phyloP scores from a whole-genome alignment of 2,888 invertebrate genomes.

The Meteorus cinctellus region DNA sequence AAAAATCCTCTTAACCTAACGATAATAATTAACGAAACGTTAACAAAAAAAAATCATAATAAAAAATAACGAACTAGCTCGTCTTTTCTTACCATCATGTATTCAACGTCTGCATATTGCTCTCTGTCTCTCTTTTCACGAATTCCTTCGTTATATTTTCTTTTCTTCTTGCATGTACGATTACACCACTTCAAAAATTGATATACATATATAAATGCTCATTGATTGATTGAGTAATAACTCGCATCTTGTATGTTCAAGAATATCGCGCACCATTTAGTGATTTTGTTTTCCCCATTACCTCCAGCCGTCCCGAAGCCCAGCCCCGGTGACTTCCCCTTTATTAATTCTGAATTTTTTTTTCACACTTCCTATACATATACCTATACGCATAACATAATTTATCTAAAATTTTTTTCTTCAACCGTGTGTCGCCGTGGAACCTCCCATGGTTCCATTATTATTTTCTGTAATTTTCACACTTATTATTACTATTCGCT shows the following conservation, averaged over 20 bases:
- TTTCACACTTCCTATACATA: constrained; percentile 55
- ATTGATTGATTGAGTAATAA: constrained; percentile 40
- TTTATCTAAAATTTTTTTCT: constrained; percentile 49
- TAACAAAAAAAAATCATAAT: constrained; percentile 55
- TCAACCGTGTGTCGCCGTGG: constrained; percentile 35
- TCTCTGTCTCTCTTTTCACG: not conserved
- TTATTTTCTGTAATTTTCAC: not conserved
- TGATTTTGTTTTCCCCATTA: constrained; percentile 41
- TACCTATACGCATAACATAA: constrained; percentile 54
- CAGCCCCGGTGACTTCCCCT: constrained; percentile 63
- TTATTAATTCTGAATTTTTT: constrained; percentile 21
- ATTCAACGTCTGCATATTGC: constrained; percentile 47
- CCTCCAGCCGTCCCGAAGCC: constrained; percentile 66
- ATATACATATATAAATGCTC: constrained; percentile 50
- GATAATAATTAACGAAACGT: constrained; percentile 64
- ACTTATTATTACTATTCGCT: not conserved
- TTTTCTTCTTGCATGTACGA: constrained; percentile 45
- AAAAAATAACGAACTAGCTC: constrained; percentile 11
- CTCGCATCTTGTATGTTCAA: constrained; percentile 34
- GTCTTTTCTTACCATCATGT: constrained; percentile 55
- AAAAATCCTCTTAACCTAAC: constrained; percentile 33
- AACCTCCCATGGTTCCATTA: not conserved
- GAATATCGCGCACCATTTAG: constrained; percentile 42
- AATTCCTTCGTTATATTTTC: constrained; percentile 23
- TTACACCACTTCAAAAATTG: constrained; percentile 41